Evolutionary conservation across 2,113 vertebrate species (phyloP), one percentile per base, ranked within the genome.

Genomic region (Buteo buteo): DNA sequence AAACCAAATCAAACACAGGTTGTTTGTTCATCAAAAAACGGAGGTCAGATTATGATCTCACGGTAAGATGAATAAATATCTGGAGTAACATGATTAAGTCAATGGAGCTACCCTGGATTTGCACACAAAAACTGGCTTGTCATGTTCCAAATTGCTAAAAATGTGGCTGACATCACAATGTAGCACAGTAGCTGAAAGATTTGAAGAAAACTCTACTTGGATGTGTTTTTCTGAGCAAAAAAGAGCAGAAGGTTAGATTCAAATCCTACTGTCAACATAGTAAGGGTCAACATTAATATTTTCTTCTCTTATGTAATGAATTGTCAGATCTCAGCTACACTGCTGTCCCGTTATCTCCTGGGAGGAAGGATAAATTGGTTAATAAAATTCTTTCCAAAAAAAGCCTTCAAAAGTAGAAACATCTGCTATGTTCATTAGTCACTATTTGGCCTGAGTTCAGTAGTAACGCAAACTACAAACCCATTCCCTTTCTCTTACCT

Each of bases 341-440:
- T 77, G 54, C 94, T 93, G 92, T 95, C 93, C 83, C 65, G 3
- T 74, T 95, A 73, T 87, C 93, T 94, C 93, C 79, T 50, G 79
- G 82, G 95, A 94, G 78, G 90, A 96, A 95, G 92, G 82, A 98
- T 92, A 96, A 96, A 92, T 93, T 93, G 58, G 76, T 94, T 96
- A 86, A 91, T 90, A 86, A 67, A 81, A 62, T 62, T 92, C 58
- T 89, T 97, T 96, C 84, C 58, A 82, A 94, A 95, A 95, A 96
- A 94, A 85, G 61, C 45, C 50, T 94, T 91, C 82, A 90, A 87
- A 97, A 94, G 91, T 42, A 97, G 66, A 97, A 97, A 96, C 93
- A 97, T 96, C 97, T 97, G 95, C 82, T 91, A 61, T 34, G 50
- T 69, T 96, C 90, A 95, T 97, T 97, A 96, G 94, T 96, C 93